Evolutionary conservation across 2,888 invertebrate species (phyloP).

Genomic region (Sminthurinus aureus): DNA sequence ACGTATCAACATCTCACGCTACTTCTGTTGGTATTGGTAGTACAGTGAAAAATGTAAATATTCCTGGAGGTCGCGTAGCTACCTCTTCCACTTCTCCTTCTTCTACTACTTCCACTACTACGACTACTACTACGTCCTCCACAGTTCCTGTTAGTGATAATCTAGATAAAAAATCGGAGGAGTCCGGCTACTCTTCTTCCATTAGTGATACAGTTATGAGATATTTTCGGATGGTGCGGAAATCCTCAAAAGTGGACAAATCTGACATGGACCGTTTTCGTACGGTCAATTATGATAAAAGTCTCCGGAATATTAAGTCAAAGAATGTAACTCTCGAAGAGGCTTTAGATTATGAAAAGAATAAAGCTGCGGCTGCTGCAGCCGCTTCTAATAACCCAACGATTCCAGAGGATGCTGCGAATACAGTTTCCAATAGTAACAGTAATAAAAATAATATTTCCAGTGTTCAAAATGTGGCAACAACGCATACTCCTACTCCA

Average conservation of each 20-base stretch:
- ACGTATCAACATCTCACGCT: not conserved
- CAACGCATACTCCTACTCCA: not conserved
- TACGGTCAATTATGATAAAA: slow-evolving; percentile 86
- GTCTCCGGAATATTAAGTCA: slow-evolving; percentile 81
- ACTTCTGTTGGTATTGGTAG: not conserved
- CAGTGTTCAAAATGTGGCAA: not conserved
- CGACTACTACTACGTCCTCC: slow-evolving; percentile 19
- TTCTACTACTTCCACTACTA: slow-evolving; percentile 8
- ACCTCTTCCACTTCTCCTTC: not conserved
- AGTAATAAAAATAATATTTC: not conserved
- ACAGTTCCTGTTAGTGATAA: slow-evolving; percentile 29
- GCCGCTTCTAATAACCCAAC: not conserved
- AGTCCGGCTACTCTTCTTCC: slow-evolving; percentile 71
- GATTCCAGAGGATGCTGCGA: not conserved
- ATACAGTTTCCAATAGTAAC: not conserved
- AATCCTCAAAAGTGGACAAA: slow-evolving; percentile 79
- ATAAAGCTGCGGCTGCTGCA: slow-evolving; percentile 42
- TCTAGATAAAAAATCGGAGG: slow-evolving; percentile 56
- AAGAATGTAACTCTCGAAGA: slow-evolving; percentile 81
- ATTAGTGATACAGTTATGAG: slow-evolving; percentile 87
- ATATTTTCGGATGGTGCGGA: slow-evolving; percentile 85
- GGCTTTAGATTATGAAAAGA: slow-evolving; percentile 67
- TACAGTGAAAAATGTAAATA: not conserved
- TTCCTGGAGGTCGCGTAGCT: not conserved
- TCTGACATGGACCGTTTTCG: slow-evolving; percentile 84